Evolutionary conservation across 2,888 invertebrate genomes (phyloP).

Genomic region (Erebia aethiops): DNA sequence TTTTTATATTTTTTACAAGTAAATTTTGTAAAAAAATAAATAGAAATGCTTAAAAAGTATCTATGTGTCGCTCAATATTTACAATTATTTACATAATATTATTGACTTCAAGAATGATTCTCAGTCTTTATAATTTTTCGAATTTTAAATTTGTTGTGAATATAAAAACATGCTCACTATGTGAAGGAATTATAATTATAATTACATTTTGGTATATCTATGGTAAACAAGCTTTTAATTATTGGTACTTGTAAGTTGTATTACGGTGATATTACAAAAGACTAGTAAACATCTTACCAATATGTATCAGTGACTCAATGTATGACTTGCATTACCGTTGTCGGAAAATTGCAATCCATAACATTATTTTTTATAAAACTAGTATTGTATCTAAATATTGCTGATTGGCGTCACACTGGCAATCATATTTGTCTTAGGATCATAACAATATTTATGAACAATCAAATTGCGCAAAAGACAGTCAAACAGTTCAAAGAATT

Average conservation of each 20-base stretch:
- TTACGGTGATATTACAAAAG: neutral
- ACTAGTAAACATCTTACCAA: conserved; percentile 1
- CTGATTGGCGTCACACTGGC: conserved; percentile 26
- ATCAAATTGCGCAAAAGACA: neutral
- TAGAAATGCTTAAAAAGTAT: conserved; percentile 34
- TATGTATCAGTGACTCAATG: neutral
- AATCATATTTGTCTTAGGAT: neutral
- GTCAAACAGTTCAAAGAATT: neutral
- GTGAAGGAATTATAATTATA: too few species aligned
- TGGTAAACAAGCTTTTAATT: too few species aligned
- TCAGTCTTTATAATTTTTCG: conserved; percentile 45
- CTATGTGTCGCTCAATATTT: conserved; percentile 37
- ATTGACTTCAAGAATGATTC: conserved; percentile 35
- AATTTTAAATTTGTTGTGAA: conserved; percentile 19
- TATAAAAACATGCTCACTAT: neutral
- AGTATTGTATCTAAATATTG: conserved; percentile 24
- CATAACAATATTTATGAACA: neutral
- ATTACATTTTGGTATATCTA: neutral
- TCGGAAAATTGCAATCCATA: conserved; percentile 1
- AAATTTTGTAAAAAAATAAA: conserved; percentile 40
- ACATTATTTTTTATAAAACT: conserved; percentile 6
- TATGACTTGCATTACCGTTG: neutral
- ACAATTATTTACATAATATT: conserved; percentile 45
- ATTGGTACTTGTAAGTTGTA: neutral
- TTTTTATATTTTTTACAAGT: conserved; percentile 34